Evolutionary conservation across 2,113 vertebrate genomes (phyloP).

Genomic region (Sinosuthora webbiana): DNA sequence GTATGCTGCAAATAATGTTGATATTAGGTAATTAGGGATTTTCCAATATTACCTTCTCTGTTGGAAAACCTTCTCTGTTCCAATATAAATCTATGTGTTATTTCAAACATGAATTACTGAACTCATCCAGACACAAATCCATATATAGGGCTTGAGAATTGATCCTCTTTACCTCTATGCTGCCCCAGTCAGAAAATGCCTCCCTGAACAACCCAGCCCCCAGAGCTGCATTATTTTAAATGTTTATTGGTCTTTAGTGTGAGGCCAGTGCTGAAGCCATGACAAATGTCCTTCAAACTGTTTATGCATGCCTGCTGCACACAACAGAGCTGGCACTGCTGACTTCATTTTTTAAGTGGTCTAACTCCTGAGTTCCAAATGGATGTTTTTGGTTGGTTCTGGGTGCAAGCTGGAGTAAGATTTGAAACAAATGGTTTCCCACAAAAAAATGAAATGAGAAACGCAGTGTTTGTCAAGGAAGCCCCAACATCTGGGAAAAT

Average conservation of each 20-base stretch:
- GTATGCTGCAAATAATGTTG: not conserved
- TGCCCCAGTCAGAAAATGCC: not conserved
- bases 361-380: not conserved
- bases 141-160: not conserved
- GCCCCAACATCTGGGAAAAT: not conserved
- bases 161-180: not conserved
- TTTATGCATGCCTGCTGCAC: not conserved
- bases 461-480: not conserved
- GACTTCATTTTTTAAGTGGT: not conserved
- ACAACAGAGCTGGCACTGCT: not conserved
- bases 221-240: not conserved
- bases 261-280: not conserved
- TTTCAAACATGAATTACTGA: not conserved
- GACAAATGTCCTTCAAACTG: not conserved
- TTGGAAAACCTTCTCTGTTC: not conserved
- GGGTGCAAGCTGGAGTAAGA: not conserved
- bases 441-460: not conserved
- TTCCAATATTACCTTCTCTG: not conserved
- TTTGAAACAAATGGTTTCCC: conserved; percentile 27
- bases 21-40: not conserved
- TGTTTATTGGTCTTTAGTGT: not conserved
- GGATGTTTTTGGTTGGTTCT: not conserved
- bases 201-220: not conserved
- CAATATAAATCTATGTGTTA: not conserved
- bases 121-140: not conserved